Evolutionary conservation across 2,113 vertebrate species (phyloP).

Genomic region (Xiphorhynchus elegans): DNA sequence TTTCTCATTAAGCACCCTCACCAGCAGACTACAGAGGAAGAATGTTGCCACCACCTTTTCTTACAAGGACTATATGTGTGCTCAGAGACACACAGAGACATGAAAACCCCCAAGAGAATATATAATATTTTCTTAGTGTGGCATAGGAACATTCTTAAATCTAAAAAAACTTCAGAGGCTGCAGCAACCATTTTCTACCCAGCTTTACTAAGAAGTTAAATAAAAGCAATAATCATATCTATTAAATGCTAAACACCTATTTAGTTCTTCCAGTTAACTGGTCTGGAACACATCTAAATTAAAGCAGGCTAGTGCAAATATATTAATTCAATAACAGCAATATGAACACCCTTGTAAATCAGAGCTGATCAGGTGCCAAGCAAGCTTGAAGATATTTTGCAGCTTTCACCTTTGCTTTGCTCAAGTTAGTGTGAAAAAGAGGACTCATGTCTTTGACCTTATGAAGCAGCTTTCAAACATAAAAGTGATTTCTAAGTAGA

Average conservation of each 20-base stretch:
- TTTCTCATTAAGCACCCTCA: not conserved
- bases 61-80: not conserved
- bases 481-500: not conserved
- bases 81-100: rapidly evolving
- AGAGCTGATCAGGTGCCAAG: not conserved
- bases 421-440: not conserved
- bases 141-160: not conserved
- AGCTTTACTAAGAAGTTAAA: not conserved
- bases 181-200: not conserved
- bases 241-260: slow-evolving; percentile 30
- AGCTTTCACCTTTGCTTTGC: slow-evolving; percentile 38
- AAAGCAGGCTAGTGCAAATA: slow-evolving; percentile 21
- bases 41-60: not conserved
- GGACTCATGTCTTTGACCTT: not conserved
- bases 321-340: not conserved
- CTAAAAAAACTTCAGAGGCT: not conserved
- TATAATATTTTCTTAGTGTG: not conserved
- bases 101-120: not conserved
- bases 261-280: slow-evolving; percentile 47
- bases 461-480: not conserved
- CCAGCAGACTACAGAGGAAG: not conserved
- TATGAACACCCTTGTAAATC: slow-evolving; percentile 18
- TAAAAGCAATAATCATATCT: slow-evolving; percentile 14
- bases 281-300: slow-evolving; percentile 38
- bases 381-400: not conserved